Conservation (phyloP, 2,888 invertebrate genomes). For the Thymelicus acteon region DNA sequence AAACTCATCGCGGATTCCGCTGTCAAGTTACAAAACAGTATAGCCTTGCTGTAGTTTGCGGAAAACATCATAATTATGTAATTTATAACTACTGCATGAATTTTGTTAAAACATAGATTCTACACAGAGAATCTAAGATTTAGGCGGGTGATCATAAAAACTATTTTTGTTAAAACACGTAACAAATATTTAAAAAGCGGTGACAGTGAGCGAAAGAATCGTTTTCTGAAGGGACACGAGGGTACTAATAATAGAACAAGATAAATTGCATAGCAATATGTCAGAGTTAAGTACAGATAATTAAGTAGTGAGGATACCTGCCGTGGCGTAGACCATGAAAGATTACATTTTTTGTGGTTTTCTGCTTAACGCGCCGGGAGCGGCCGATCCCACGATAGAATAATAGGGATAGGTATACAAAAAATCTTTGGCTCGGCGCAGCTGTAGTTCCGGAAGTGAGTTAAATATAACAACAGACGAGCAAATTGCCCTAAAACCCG, state of each 20-base stretch:
- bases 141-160: too few species aligned
- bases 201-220: too few species aligned
- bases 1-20: too few species aligned
- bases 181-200: too few species aligned
- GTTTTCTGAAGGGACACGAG: too few species aligned
- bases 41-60: too few species aligned
- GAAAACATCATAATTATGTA: too few species aligned
- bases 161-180: too few species aligned
- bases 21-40: too few species aligned
- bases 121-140: too few species aligned
- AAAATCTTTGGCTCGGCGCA: conserved; percentile 21
- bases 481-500: conserved; percentile 13
- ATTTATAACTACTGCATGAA: too few species aligned
- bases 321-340: not conserved
- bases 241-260: not conserved
- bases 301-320: conserved; percentile 1
- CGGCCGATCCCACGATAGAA: conserved; percentile 8
- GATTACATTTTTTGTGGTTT: conserved; percentile 1
- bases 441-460: conserved; percentile 22
- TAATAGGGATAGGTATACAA: conserved; percentile 15
- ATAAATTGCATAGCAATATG: not conserved
- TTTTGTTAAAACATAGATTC: too few species aligned
- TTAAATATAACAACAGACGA: conserved; percentile 11
- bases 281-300: conserved; percentile 7
- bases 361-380: not conserved